A percentile compares a stretch with the other conserved stretches of the same genome.
phyloP scores from a whole-genome alignment of 2,113 vertebrate species.

The Coryphaenoides rupestris region DNA sequence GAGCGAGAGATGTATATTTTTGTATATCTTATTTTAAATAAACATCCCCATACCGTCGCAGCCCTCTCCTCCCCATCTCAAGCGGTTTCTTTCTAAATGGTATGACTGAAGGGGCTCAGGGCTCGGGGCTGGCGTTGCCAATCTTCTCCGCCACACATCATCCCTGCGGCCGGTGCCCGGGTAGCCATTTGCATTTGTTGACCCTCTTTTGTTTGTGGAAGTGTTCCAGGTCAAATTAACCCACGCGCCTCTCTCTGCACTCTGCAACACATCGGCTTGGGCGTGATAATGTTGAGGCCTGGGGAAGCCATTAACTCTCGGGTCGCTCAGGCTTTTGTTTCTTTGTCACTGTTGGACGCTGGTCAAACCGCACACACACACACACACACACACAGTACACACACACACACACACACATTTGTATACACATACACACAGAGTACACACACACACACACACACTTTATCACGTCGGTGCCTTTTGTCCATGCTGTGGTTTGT shows the following conservation, averaged over 20 bases:
- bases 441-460: too few relatives aligned
- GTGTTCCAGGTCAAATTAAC: constrained; percentile 32
- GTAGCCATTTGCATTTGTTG: too few relatives aligned
- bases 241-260: neutral
- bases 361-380: too few relatives aligned
- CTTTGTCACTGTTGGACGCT: too few relatives aligned
- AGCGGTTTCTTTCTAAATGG: neutral
- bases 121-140: neutral
- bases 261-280: constrained; percentile 21
- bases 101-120: neutral
- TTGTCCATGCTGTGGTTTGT: constrained; percentile 26
- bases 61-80: neutral
- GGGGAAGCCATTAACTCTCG: constrained; percentile 40
- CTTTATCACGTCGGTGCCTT: constrained; percentile 33
- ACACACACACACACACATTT: too few relatives aligned
- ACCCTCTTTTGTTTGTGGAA: too few relatives aligned
- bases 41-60: too few relatives aligned
- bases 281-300: constrained; percentile 39
- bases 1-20: too few relatives aligned
- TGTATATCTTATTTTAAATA: too few relatives aligned
- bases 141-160: neutral
- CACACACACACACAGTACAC: too few relatives aligned
- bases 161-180: too few relatives aligned
- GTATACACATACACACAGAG: too few relatives aligned
- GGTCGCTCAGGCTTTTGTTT: constrained; percentile 26